Evolutionary conservation across 2,888 invertebrate species (phyloP).

Genomic region (Choreutis nemorana): DNA sequence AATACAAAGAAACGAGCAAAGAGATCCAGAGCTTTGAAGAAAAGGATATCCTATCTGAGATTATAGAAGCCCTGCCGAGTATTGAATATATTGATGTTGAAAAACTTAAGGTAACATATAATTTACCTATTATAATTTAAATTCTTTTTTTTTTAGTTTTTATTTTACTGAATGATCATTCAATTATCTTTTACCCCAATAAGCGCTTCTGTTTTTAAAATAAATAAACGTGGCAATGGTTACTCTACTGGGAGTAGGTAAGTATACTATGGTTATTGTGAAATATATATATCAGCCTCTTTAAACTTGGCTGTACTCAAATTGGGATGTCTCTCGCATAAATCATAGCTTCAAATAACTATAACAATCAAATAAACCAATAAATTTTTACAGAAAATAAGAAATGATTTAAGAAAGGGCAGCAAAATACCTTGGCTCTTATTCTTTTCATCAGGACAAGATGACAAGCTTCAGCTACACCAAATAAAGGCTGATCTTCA

Average conservation of each 20-base stretch:
- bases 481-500: conserved; percentile 54
- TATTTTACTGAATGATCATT: no score
- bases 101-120: conserved; percentile 44
- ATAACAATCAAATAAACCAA: no score
- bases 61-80: conserved; percentile 31
- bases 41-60: conserved; percentile 28
- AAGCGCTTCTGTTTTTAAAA: no score
- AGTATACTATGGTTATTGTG: no score
- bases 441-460: conserved; percentile 30
- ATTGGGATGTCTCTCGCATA: no score
- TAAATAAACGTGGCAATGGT: no score
- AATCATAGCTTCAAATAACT: no score
- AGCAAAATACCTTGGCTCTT: conserved; percentile 32
- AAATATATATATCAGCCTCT: conserved; percentile 3
- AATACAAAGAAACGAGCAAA: conserved; percentile 22
- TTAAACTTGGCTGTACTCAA: no score
- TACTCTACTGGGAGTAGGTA: no score
- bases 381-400: conserved; percentile 36
- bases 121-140: no score
- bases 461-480: conserved; percentile 32
- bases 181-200: no score
- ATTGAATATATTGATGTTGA: conserved; percentile 30
- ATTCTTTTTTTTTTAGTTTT: no score
- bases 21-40: conserved; percentile 37
- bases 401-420: conserved; percentile 31